Evolutionary conservation across 2,797 vertebrate species (phyloP).

Genomic region (Pantherophis vulpinus): DNA sequence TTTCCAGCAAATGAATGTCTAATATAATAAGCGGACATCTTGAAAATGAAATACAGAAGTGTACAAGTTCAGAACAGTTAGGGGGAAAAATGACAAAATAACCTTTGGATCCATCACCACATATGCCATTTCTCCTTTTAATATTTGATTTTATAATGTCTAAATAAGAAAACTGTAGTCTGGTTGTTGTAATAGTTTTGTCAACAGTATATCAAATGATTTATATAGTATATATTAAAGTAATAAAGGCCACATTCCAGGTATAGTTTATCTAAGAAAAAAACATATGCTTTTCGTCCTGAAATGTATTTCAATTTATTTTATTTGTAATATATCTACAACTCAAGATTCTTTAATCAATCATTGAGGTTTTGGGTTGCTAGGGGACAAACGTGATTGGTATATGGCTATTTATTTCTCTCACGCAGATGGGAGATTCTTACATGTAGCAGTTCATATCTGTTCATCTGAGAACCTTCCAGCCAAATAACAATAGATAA

Average conservation of each 20-base stretch:
- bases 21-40: conserved; percentile 32
- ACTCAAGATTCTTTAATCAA: neutral
- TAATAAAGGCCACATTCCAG: neutral
- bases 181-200: conserved; percentile 28
- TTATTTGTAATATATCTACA: neutral
- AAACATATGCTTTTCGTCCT: neutral
- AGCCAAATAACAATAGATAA: neutral
- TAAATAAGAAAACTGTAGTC: conserved; percentile 24
- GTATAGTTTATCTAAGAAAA: neutral
- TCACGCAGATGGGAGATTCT: neutral
- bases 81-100: conserved; percentile 35
- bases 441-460: neutral
- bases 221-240: neutral
- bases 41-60: conserved; percentile 46
- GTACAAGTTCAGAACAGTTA: conserved; percentile 22
- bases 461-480: neutral
- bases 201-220: neutral
- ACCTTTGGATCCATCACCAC: conserved; percentile 16
- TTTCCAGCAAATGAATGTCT: conserved; percentile 7
- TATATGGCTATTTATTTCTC: neutral
- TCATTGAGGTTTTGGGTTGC: neutral
- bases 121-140: conserved; percentile 47
- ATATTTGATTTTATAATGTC: conserved; percentile 32
- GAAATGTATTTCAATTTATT: neutral
- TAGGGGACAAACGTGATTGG: neutral